These are phyloP conservation scores for Hemibagrus guttatus DNA, from an alignment of 2,797 vertebrate species.

Conservation along the genomic window DNA sequence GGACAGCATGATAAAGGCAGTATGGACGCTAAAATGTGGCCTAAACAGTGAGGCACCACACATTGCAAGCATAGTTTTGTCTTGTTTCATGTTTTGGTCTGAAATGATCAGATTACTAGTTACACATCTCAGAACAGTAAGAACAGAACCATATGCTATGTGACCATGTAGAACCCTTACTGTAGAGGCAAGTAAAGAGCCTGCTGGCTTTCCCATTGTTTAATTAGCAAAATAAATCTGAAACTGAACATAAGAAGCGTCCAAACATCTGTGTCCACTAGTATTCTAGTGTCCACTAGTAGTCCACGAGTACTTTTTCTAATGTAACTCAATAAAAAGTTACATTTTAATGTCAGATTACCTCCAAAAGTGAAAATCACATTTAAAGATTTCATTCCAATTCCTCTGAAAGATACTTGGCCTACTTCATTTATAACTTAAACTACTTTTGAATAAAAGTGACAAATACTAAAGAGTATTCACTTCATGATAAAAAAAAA, in stretches of 20 bases:
- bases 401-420: not conserved
- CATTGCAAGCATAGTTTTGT: not conserved
- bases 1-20: not conserved
- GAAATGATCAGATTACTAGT: not conserved
- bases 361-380: not conserved
- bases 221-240: not conserved
- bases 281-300: too few relatives aligned
- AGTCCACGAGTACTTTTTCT: slow-evolving; percentile 2
- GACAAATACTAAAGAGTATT: not conserved
- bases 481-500: not conserved
- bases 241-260: not conserved
- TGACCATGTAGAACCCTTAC: not conserved
- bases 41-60: not conserved
- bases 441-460: not conserved
- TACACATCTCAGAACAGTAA: not conserved
- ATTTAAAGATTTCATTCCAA: not conserved
- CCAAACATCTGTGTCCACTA: not conserved
- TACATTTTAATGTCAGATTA: not conserved
- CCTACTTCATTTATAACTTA: not conserved
- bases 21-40: not conserved
- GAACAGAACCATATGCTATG: not conserved
- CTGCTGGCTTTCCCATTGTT: not conserved
- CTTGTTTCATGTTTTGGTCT: slow-evolving; percentile 1
- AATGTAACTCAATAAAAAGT: not conserved
- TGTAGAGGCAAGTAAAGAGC: not conserved